Percentiles rank a stretch among this genome's conserved stretches.
These are phyloP conservation scores for Parazoanthus swiftii DNA, from an alignment of 92 coral and sea anemone genomes.

Conservation along the genomic window DNA sequence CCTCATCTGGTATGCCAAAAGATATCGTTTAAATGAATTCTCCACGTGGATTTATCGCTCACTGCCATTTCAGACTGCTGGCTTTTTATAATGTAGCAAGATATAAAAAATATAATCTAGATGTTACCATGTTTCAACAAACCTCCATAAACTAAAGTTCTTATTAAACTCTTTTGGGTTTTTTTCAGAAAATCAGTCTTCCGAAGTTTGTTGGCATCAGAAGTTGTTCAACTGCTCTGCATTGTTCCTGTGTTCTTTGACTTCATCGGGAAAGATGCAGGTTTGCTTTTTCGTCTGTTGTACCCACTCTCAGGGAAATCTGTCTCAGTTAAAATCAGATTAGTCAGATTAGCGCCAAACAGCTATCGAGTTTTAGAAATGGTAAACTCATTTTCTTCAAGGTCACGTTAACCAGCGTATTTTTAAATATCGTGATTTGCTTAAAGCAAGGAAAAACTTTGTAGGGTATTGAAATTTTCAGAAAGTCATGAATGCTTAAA, in stretches of 20 bases:
- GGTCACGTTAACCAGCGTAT: too few relatives aligned
- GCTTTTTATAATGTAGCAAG: not conserved
- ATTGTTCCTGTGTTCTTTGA: constrained; percentile 88
- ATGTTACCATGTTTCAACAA: not conserved
- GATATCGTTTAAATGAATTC: not conserved
- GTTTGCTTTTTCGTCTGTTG: constrained; percentile 36
- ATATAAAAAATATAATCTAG: not conserved
- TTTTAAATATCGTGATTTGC: too few relatives aligned
- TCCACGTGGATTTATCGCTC: not conserved
- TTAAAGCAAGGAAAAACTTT: too few relatives aligned
- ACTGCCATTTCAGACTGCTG: not conserved
- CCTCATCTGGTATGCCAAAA: not conserved
- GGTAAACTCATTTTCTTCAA: too few relatives aligned
- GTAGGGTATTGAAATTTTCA: too few relatives aligned
- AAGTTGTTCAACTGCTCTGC: constrained; percentile 86
- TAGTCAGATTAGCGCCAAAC: not conserved
- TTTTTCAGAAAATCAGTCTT: constrained; percentile 66
- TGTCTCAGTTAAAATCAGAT: not conserved
- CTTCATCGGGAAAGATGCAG: constrained; percentile 84
- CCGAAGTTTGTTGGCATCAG: constrained; percentile 89
- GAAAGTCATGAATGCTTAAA: too few relatives aligned
- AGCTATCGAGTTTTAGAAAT: not conserved
- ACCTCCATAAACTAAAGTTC: not conserved
- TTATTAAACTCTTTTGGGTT: not conserved
- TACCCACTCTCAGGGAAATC: not conserved